A percentile compares a stretch with the other conserved stretches of the same genome.
These are phyloP conservation scores for Hyposoter didymator DNA, from an alignment of 2,888 invertebrate genomes.

Conservation along the genomic window DNA sequence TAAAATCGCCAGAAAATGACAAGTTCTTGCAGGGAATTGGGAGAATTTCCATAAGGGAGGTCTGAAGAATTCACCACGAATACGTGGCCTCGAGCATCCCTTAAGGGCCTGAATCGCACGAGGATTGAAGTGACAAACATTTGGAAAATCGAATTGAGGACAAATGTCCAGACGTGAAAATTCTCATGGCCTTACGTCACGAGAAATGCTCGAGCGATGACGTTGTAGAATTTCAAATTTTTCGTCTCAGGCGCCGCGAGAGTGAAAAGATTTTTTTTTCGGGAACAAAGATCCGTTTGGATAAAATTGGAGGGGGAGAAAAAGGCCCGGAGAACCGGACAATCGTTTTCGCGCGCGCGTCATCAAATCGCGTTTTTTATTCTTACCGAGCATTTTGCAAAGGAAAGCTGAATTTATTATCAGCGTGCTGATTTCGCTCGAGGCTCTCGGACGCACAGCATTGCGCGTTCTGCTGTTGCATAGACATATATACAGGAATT, in stretches of 20 bases:
- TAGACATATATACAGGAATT: slow-evolving; percentile 11
- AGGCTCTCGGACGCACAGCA: slow-evolving; percentile 17
- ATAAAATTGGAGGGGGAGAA: slow-evolving; percentile 37
- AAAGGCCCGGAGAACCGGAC: not conserved
- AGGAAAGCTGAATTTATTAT: slow-evolving; percentile 66
- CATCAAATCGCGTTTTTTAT: slow-evolving; percentile 58
- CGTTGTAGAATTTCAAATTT: slow-evolving; percentile 1
- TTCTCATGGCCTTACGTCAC: slow-evolving; percentile 2
- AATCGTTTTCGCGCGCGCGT: slow-evolving; percentile 50
- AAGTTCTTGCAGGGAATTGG: not conserved
- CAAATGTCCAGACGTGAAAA: not conserved
- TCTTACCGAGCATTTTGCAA: slow-evolving; percentile 53
- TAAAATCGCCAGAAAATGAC: not conserved
- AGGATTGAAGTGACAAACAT: too few species aligned
- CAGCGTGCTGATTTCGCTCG: slow-evolving; percentile 63
- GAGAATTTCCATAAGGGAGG: not conserved
- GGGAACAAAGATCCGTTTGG: slow-evolving; percentile 60
- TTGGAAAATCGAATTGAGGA: slow-evolving; percentile 2
- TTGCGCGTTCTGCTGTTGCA: not conserved
- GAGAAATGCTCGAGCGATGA: slow-evolving; percentile 4
- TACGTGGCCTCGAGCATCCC: too few species aligned
- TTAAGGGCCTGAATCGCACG: too few species aligned
- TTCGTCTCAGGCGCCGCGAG: slow-evolving; percentile 36
- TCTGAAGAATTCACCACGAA: too few species aligned
- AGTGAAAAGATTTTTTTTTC: slow-evolving; percentile 49